Base-by-base conservation (phyloP, 2,888 invertebrate genomes). In the Mellilla xanthometata region DNA sequence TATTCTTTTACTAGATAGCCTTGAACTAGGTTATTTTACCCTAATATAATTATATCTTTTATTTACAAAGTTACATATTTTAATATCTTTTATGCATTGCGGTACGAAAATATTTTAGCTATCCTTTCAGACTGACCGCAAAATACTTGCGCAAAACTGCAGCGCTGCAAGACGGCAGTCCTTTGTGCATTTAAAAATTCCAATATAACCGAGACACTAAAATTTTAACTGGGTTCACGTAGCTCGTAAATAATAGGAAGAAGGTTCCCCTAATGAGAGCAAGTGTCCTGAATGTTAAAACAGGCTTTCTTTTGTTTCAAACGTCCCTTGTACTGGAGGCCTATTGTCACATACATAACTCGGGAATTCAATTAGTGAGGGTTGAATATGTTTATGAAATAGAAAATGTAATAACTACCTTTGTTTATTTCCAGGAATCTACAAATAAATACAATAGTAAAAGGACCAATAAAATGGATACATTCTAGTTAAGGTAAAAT, bases 281-380 rank as follows among this genome's bases (percentile, higher is more conserved):
- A 64, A 70, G 65, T 67, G 68, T 49, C 52, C 55, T 58, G 70
- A 68, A 70, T 70, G 54, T 43, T 58, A 59, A 70, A 64, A 62
- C 56, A 62, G 53, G 48, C 48, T 10, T 54, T 56, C 56, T 65
- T 64, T 65, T 64, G 59, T 62, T 52, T 45, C n/a, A 44, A 54
- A 42, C 42, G 51, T 47, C 50, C 45, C 46, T 46, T 34, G 23
- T 43, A 19, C 23, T n/a, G n/a, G n/a, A 22, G 49, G 55, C 44
- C 59, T 52, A 60, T 55, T 58, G 59, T 55, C 55, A 52, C 52
- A 52, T 38, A 44, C 52, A 47, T 47, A 47, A 43, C 42, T 41
- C 38, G 51, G 39, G 44, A 34, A 54, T 47, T 47, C 53, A 53
- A 58, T 45, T 46, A 38, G 34, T 38, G 23, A 48, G 42, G 47